Evolutionary conservation across 23 tunicate species (phyloP), one percentile per base, ranked within the genome.

Genomic region (Styela plicata): DNA sequence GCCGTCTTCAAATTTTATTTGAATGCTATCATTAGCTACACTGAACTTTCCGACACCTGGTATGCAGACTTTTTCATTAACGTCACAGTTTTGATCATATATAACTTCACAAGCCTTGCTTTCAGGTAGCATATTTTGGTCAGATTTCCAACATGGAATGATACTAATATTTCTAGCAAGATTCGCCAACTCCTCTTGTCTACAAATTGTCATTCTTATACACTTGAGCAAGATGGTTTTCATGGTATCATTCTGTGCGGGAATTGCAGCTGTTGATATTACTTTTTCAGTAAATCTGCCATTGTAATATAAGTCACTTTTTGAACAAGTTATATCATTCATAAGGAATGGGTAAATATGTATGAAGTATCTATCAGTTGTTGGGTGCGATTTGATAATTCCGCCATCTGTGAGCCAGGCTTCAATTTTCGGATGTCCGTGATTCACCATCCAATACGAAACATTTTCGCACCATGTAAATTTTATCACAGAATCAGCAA

Each of bases 1-100:
- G 66, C 85, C 95, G 80, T 90, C 89, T 30, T 85, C 78, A 81
- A 80, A 90, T 31, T 29, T 28, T 35, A 90, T 69, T 52, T 85
- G 89, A 16, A 90, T 69, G 76, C 89, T 90, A 22, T 80, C 88
- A 30, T 36, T 64, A 31, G 74, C 77, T 33, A 83, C 95, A 32
- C 86, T 73, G 69, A 90, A 90, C 0, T 53, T 81, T 13, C 86
- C 95, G 52, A 90, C 44, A 2, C 36, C 37, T 24, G 89, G 86
- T 7, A 90, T 74, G 26, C 19, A 24, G 23, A 33, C 82, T 33
- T 52, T 79, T 69, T 78, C 88, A 36, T 35, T 22, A n/a, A 78
- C 27, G 33, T 36, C 3, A 2, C 22, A 63, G 1, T 78, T n/a
- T 18, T 44, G 3, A 79, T 64, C 65, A 24, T 67, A 34, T 2